These are phyloP conservation scores for Mallateleia sp. DNA, from an alignment of 2,888 invertebrate species.

Conservation along the genomic window DNA sequence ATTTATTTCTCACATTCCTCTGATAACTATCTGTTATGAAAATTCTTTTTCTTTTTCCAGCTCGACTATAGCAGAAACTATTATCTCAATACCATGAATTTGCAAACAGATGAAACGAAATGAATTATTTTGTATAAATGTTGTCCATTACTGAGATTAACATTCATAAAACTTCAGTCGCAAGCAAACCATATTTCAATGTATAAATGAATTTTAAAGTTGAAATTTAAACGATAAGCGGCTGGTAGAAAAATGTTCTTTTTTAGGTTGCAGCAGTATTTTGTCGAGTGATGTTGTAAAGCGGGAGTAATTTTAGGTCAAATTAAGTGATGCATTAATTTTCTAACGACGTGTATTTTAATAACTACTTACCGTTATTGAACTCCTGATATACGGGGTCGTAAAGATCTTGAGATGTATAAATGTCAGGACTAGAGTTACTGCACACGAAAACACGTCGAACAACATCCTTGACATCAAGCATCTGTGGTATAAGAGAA, in stretches of 20 bases:
- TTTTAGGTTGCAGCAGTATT: background rate
- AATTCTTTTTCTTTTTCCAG: too few species aligned
- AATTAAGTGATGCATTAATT: slow-evolving; percentile 45
- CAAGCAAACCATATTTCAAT: background rate
- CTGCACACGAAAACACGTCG: slow-evolving; percentile 88
- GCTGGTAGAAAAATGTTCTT: background rate
- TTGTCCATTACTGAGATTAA: slow-evolving; percentile 24
- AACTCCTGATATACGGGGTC: slow-evolving; percentile 96
- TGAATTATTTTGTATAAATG: background rate
- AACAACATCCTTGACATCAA: slow-evolving; percentile 87
- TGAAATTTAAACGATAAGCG: background rate
- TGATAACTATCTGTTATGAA: too few species aligned
- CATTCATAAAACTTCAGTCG: slow-evolving; percentile 15
- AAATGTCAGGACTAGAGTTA: slow-evolving; percentile 93
- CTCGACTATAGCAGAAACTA: too few species aligned
- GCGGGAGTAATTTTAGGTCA: slow-evolving; percentile 2
- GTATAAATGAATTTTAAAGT: slow-evolving; percentile 2
- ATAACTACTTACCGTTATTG: slow-evolving; percentile 91
- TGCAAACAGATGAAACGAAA: slow-evolving; percentile 8
- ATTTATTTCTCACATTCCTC: too few species aligned
- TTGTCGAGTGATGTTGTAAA: background rate
- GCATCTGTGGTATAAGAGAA: slow-evolving; percentile 85
- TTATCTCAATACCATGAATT: slow-evolving; percentile 23
- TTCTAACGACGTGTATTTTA: slow-evolving; percentile 40
- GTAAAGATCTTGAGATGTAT: slow-evolving; percentile 92